Base-by-base conservation (phyloP, 2,888 invertebrate genomes). In the Heliconius hortense region DNA sequence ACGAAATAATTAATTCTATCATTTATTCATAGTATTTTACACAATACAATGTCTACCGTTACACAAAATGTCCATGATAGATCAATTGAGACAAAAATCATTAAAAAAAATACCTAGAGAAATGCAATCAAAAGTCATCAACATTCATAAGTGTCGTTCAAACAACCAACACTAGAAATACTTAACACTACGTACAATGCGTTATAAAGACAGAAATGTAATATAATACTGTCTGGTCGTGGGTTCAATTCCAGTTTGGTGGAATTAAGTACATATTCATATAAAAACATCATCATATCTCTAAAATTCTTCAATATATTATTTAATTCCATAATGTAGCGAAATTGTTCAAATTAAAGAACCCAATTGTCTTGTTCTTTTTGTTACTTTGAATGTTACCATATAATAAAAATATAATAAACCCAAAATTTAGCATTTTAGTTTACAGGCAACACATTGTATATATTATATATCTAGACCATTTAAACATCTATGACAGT, bases 21-120 rank as follows among this genome's bases (percentile, higher is more conserved):
- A 84, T 89, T 90, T 88, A 90, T 87, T 89, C 79, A 85, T 87
- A 83, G 79, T 88, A 84, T 80, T 88, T 87, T 89, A 88, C 88
- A 90, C 88, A 87, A 86, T 88, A 89, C 87, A 86, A 83, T 78
- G 77, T 82, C 81, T 82, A 87, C 84, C 84, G 84, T 80, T 79
- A 83, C 82, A 84, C 83, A 87, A 84, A 84, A 85, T 82, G 85
- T 82, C 84, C 79, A 83, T 84, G 84, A 87, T 86, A 86, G 86
- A 86, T 87, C 83, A 80, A 83, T 39, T 60, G 10, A 26, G 26
- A 71, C 84, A 85, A 83, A 86, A 64, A 74, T 66, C 75, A 11
- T 3, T 21, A 10, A 56, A 62, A 73, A 69, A 77, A 77, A 76
- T 69, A 70, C 26, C 66, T 21, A 59, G 56, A 31, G 35, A 73